These are phyloP conservation scores for Sebastes oblongus DNA, from an alignment of 2,797 vertebrate species.

Conservation along the genomic window DNA sequence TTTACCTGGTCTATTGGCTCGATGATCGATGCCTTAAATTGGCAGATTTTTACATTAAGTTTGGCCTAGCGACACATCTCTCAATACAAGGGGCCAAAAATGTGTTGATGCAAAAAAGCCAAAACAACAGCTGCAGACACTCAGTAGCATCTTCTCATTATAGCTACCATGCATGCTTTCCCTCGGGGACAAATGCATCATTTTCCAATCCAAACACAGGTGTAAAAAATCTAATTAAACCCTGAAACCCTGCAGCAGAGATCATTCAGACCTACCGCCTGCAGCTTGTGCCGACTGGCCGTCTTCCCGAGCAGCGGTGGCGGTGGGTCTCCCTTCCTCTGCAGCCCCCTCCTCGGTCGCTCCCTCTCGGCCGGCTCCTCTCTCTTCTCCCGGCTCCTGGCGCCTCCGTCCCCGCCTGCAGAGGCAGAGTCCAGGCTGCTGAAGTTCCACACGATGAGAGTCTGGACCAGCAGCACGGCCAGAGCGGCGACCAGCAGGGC, in stretches of 20 bases:
- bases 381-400: slow-evolving; percentile 80
- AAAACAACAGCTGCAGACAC: slow-evolving; percentile 47
- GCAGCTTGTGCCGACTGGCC: slow-evolving; percentile 72
- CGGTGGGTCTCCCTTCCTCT: slow-evolving; percentile 67
- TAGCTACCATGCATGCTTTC: slow-evolving; percentile 16
- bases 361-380: slow-evolving; percentile 67
- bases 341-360: slow-evolving; percentile 63
- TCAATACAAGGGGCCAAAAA: not conserved
- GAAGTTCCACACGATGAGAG: slow-evolving; percentile 96
- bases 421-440: slow-evolving; percentile 90
- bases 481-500: slow-evolving; percentile 89
- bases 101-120: slow-evolving; percentile 8
- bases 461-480: slow-evolving; percentile 92
- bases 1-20: not conserved
- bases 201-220: slow-evolving; percentile 2
- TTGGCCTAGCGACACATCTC: not conserved
- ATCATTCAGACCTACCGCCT: slow-evolving; percentile 70
- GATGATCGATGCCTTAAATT: not conserved
- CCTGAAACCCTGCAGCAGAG: not conserved
- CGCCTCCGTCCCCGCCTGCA: slow-evolving; percentile 82
- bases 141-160: slow-evolving; percentile 17
- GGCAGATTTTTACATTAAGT: not conserved
- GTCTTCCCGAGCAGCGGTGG: slow-evolving; percentile 73
- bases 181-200: not conserved
- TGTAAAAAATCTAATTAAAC: not conserved